These are phyloP conservation scores for Paedocypris sp. DNA, from an alignment of 2,113 vertebrate species.

Conservation along the genomic window DNA sequence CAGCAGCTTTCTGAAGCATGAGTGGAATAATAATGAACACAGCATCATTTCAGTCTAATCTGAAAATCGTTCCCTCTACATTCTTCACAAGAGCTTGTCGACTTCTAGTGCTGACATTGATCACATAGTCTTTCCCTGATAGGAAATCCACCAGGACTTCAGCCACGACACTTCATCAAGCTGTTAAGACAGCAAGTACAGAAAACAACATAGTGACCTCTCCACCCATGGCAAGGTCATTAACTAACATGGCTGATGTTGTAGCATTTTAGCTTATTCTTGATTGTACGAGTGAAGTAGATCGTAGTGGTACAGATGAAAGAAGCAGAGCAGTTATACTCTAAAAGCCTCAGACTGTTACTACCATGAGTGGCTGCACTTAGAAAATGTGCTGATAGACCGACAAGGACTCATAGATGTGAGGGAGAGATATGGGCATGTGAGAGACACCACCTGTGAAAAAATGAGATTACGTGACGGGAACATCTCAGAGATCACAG, in stretches of 20 bases:
- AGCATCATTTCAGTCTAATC: slow-evolving; percentile 1
- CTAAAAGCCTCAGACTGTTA: too few species aligned
- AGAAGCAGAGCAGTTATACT: slow-evolving; percentile 6
- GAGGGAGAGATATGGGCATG: neutral
- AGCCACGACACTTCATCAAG: slow-evolving; percentile 2
- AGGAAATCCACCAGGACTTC: slow-evolving; percentile 12
- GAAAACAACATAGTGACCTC: slow-evolving; percentile 24
- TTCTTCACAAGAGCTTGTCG: slow-evolving; percentile 7
- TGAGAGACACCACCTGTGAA: neutral
- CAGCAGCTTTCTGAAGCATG: neutral
- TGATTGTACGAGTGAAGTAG: slow-evolving; percentile 5
- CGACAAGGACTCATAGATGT: too few species aligned
- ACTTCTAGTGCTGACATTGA: slow-evolving; percentile 18
- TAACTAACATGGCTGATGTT: slow-evolving; percentile 18
- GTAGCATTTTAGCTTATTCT: too few species aligned
- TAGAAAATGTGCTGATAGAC: too few species aligned
- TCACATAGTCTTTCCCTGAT: slow-evolving; percentile 10
- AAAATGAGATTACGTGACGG: neutral
- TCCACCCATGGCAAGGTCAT: neutral
- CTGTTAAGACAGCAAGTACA: slow-evolving; percentile 5
- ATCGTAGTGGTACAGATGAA: too few species aligned
- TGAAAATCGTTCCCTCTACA: slow-evolving; percentile 5
- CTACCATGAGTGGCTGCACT: too few species aligned
- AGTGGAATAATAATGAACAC: slow-evolving; percentile 12
- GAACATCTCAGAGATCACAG: neutral